Evolutionary conservation across 2,797 vertebrate genomes (phyloP).

Genomic region (Danio albolineatus): DNA sequence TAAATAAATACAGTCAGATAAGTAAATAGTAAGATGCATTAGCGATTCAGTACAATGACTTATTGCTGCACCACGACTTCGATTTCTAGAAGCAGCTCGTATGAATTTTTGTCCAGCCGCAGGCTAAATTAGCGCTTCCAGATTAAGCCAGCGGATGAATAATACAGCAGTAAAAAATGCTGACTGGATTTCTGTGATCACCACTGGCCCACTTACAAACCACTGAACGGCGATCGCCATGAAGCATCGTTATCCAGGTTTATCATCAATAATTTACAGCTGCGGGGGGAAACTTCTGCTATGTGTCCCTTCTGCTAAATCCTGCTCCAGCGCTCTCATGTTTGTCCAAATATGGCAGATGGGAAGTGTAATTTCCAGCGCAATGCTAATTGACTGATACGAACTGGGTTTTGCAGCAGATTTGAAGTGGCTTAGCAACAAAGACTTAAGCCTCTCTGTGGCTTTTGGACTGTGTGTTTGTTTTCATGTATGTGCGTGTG

Average conservation of each 20-base stretch:
- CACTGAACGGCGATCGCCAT: conserved; percentile 40
- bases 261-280: conserved; percentile 49
- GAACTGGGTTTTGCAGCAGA: conserved; percentile 41
- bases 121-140: neutral
- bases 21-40: neutral
- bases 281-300: neutral
- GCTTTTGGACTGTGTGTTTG: conserved; percentile 24
- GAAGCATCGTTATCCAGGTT: conserved; percentile 36
- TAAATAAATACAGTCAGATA: no score
- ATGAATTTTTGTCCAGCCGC: neutral
- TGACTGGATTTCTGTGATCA: conserved; percentile 52
- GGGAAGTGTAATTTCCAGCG: conserved; percentile 34
- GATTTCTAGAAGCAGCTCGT: neutral
- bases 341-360: conserved; percentile 52
- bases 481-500: neutral
- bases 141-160: conserved; percentile 48
- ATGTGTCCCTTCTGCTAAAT: conserved; percentile 46
- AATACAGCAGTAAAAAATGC: conserved; percentile 49
- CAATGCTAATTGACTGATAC: conserved; percentile 54
- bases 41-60: neutral
- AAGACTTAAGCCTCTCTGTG: conserved; percentile 41
- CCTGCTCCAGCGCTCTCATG: conserved; percentile 34
- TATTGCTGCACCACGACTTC: neutral
- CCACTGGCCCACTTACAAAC: conserved; percentile 48
- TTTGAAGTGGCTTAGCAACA: conserved; percentile 53